Conservation (phyloP, 2,113 vertebrate species). For the Pleuronectes platessa region DNA sequence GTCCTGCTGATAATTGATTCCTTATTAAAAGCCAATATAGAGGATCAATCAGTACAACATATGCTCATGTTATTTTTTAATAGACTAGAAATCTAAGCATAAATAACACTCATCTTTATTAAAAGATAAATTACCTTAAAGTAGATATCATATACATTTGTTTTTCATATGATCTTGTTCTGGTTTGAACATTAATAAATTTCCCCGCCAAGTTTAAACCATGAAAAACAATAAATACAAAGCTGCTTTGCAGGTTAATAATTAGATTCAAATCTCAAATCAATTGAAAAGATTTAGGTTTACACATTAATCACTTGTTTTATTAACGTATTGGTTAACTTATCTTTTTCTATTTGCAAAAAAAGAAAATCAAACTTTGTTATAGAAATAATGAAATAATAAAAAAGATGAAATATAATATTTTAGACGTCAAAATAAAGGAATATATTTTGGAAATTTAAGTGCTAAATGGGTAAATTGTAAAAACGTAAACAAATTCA, state of each 20-base stretch:
- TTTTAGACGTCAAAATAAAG: too few species aligned
- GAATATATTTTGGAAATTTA: too few species aligned
- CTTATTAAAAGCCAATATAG: constrained; percentile 15
- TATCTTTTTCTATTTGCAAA: too few species aligned
- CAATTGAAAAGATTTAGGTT: not conserved
- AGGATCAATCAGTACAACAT: not conserved
- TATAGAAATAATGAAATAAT: not conserved
- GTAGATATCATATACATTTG: not conserved
- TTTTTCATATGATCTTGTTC: not conserved
- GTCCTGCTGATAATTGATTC: constrained; percentile 28
- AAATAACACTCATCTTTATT: constrained; percentile 4
- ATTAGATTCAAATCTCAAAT: not conserved
- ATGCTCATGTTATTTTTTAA: not conserved
- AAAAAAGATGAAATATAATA: too few species aligned
- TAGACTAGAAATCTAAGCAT: not conserved
- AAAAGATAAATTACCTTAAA: not conserved
- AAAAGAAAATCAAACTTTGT: not conserved
- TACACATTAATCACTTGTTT: not conserved
- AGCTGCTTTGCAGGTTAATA: not conserved
- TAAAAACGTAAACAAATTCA: too few species aligned
- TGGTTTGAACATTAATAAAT: not conserved
- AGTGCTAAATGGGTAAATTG: not conserved
- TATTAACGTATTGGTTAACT: not conserved
- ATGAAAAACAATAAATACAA: not conserved
- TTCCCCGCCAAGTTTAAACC: not conserved